Evolutionary conservation across 1,140 invertebrate species (phyloP).

Genomic region (Zelostemma sp.): DNA sequence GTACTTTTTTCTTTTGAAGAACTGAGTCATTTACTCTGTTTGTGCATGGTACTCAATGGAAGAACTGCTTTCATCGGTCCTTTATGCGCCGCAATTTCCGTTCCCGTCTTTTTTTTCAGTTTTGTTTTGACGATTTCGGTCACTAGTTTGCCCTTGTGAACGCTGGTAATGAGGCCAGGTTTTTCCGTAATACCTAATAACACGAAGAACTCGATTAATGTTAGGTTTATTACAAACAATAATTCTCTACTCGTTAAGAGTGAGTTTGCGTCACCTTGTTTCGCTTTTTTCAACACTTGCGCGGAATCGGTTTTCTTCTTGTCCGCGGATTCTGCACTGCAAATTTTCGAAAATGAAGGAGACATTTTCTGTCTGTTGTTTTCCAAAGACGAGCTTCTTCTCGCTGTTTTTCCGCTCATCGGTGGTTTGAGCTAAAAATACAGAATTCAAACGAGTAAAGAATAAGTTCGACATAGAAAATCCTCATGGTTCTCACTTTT

Average conservation of each 20-base stretch:
- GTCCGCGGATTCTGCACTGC: no score
- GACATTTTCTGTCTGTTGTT: background rate
- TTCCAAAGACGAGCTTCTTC: background rate
- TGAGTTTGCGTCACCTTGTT: no score
- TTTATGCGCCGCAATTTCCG: constrained; percentile 48
- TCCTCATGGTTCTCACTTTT: constrained; percentile 21
- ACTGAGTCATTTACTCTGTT: constrained; percentile 41
- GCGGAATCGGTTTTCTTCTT: no score
- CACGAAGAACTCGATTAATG: no score
- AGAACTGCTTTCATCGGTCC: constrained; percentile 65
- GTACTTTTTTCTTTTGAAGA: background rate
- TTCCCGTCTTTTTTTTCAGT: constrained; percentile 52
- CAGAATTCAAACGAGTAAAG: no score
- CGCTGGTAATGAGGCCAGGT: constrained; percentile 18
- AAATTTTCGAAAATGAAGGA: no score
- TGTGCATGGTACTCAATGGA: constrained; percentile 62
- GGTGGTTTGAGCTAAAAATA: no score
- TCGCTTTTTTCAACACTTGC: no score
- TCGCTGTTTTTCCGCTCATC: background rate
- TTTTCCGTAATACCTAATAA: constrained; percentile 17
- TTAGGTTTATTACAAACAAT: no score
- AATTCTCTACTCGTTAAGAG: no score
- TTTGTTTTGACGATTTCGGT: constrained; percentile 53
- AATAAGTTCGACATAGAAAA: no score
- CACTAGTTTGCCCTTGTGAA: constrained; percentile 23